Conservation (phyloP, 2,113 vertebrate species). For the Noturus placidus region DNA sequence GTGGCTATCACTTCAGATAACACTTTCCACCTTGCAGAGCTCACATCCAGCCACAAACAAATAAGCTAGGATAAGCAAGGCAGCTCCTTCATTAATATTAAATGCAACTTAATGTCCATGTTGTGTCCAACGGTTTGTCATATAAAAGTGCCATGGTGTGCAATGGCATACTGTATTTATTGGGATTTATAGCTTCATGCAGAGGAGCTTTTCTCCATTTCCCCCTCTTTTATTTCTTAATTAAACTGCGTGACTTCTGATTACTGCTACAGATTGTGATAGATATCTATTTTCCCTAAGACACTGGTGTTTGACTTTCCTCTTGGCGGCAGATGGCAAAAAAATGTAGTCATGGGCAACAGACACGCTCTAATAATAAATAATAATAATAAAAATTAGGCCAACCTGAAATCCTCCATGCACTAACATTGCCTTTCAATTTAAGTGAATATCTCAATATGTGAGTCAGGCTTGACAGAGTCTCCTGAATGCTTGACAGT, state of each 20-base stretch:
- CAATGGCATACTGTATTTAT: neutral
- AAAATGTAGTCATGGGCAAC: neutral
- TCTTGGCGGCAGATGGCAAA: neutral
- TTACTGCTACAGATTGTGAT: neutral
- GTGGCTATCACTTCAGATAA: conserved; percentile 4
- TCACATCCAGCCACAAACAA: neutral
- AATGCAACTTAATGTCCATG: neutral
- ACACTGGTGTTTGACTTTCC: neutral
- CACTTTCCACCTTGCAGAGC: neutral
- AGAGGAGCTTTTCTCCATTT: neutral
- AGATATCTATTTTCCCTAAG: neutral
- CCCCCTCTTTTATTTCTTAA: neutral
- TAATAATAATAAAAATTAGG: neutral
- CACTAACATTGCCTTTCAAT: neutral
- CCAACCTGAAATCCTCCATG: neutral
- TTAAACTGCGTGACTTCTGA: neutral
- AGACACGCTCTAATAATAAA: neutral
- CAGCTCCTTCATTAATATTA: neutral
- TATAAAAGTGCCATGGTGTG: neutral
- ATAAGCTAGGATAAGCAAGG: neutral
- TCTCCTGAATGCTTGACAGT: neutral
- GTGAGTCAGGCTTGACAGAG: neutral
- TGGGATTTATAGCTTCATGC: neutral
- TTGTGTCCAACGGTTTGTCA: neutral
- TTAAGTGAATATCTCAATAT: neutral